phyloP scores from a whole-genome alignment of 2,113 vertebrate species.

The Caloenas nicobarica region DNA sequence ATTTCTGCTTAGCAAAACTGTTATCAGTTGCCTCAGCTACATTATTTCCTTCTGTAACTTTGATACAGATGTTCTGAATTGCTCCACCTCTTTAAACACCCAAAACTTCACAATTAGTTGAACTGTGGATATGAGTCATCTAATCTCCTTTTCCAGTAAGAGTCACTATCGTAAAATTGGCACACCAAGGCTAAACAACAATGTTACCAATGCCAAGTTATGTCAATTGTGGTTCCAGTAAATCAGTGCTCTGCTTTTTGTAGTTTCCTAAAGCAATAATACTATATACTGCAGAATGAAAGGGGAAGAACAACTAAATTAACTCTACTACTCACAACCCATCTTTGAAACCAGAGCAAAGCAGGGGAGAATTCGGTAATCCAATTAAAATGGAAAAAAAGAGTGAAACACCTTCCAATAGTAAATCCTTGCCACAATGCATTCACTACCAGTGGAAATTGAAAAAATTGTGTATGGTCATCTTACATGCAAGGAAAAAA shows the following conservation, averaged over 20 bases:
- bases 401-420: background rate
- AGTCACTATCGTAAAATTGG: slow-evolving; percentile 5
- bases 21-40: background rate
- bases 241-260: background rate
- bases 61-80: background rate
- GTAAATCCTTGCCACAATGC: background rate
- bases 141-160: slow-evolving; percentile 45
- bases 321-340: background rate
- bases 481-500: background rate
- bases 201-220: background rate
- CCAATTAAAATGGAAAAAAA: background rate
- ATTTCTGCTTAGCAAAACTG: background rate
- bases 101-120: background rate
- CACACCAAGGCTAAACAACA: slow-evolving; percentile 1
- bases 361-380: background rate
- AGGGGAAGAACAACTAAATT: background rate
- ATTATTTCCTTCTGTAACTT: background rate
- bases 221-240: background rate
- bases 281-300: background rate
- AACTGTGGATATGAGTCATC: slow-evolving; percentile 24
- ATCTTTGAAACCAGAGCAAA: background rate
- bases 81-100: background rate
- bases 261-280: background rate
- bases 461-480: background rate
- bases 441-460: background rate